Conservation (phyloP, 92 coral and sea anemone genomes). For the Micromussa lordhowensis region DNA sequence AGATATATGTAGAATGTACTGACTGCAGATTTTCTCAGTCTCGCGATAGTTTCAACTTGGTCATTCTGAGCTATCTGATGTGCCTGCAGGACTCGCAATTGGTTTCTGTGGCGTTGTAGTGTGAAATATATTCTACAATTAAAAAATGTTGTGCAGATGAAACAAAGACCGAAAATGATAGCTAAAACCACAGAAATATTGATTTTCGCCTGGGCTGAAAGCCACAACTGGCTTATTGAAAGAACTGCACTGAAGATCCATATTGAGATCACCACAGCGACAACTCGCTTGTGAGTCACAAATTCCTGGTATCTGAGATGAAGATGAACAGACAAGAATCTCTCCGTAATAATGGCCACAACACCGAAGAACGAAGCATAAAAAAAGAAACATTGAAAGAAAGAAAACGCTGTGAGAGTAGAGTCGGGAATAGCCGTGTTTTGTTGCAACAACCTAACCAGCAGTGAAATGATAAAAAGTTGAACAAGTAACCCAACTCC, state of each 20-base stretch:
- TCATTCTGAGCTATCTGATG: background rate
- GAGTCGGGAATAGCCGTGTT: background rate
- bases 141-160: background rate
- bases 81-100: background rate
- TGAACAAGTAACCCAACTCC: conserved; percentile 16
- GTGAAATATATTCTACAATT: background rate
- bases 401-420: background rate
- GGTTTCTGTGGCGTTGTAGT: background rate
- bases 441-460: background rate
- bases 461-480: background rate
- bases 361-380: background rate
- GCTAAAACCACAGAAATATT: background rate
- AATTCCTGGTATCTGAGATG: background rate
- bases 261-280: background rate
- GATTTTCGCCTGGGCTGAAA: background rate
- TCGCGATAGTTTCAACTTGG: background rate
- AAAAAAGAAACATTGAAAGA: background rate
- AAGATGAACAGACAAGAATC: background rate
- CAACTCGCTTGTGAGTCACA: background rate
- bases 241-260: background rate
- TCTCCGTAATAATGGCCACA: background rate
- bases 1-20: background rate
- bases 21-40: background rate
- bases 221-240: background rate
- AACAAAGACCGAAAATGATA: background rate